Percentiles rank a stretch among this genome's conserved stretches.
phyloP scores from a whole-genome alignment of 2,113 vertebrate genomes.

The Grammomys surdaster region DNA sequence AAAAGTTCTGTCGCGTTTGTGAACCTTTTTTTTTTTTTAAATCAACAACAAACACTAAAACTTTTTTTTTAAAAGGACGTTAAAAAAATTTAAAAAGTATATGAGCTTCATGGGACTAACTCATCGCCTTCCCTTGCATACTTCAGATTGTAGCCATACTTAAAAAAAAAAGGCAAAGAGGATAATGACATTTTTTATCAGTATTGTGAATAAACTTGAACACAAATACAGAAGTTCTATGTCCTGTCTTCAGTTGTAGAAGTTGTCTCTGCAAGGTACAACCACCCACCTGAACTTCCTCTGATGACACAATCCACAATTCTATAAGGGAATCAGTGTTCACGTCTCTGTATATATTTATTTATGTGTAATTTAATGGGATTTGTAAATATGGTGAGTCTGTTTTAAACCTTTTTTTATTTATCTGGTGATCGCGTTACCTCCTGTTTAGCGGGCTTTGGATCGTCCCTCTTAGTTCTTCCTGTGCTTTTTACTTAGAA shows the following conservation, averaged over 20 bases:
- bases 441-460: constrained; percentile 99
- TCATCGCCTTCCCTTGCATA: constrained; percentile 92
- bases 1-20: constrained; percentile 90
- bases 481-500: constrained; percentile 99
- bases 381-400: constrained; percentile 99
- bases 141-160: constrained; percentile 96
- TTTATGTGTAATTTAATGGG: constrained; percentile 99
- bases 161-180: constrained; percentile 89
- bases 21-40: constrained; percentile 89
- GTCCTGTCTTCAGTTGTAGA: constrained; percentile 96
- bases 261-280: constrained; percentile 91
- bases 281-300: constrained; percentile 97
- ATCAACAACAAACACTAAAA: constrained; percentile 73
- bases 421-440: constrained; percentile 99
- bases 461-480: constrained; percentile 96
- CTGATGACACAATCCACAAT: constrained; percentile 96
- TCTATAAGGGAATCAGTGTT: constrained; percentile 99
- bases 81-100: constrained; percentile 82
- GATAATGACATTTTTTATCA: constrained; percentile 97
- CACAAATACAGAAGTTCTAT: constrained; percentile 94
- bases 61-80: constrained; percentile 84
- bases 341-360: constrained; percentile 99
- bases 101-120: constrained; percentile 95
- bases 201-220: constrained; percentile 99
- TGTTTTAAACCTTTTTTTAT: constrained; percentile 98